Evolutionary conservation across 2,888 invertebrate species (phyloP).

Genomic region (Tachystola acroxantha): DNA sequence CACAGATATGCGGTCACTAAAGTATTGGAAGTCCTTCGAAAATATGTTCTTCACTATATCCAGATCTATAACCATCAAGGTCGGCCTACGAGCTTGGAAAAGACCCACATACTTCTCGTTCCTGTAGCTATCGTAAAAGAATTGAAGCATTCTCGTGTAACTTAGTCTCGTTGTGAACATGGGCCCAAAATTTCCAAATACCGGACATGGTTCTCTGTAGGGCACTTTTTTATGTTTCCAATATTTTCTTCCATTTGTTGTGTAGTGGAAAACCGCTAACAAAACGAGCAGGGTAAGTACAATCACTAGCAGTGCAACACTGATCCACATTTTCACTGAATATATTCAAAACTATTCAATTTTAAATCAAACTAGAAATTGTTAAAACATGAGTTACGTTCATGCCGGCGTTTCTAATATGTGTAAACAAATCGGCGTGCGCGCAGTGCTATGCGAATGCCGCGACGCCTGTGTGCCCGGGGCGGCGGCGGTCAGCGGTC

Average conservation of each 20-base stretch:
- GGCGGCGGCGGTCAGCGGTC: slow-evolving; percentile 38
- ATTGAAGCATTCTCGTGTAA: slow-evolving; percentile 57
- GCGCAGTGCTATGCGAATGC: slow-evolving; percentile 20
- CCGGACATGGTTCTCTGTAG: slow-evolving; percentile 66
- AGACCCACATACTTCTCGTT: slow-evolving; percentile 59
- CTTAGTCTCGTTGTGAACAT: slow-evolving; percentile 58
- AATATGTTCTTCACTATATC: slow-evolving; percentile 57
- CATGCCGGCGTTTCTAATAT: slow-evolving; percentile 36
- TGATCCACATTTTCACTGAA: slow-evolving; percentile 43
- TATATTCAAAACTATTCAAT: no score
- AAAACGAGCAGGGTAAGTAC: slow-evolving; percentile 38
- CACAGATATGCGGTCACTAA: slow-evolving; percentile 62
- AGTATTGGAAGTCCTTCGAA: slow-evolving; percentile 52
- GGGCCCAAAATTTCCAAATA: slow-evolving; percentile 71
- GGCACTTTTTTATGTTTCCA: slow-evolving; percentile 60
- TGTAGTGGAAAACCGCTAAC: slow-evolving; percentile 54
- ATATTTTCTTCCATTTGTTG: slow-evolving; percentile 60
- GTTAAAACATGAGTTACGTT: no score
- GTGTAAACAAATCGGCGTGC: slow-evolving; percentile 55
- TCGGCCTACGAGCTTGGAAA: slow-evolving; percentile 67
- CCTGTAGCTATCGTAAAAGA: slow-evolving; percentile 52
- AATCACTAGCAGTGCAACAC: slow-evolving; percentile 41
- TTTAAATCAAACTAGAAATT: no score
- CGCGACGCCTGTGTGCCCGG: slow-evolving; percentile 23
- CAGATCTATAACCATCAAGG: slow-evolving; percentile 59